Evolutionary conservation across 2,888 invertebrate genomes (phyloP), one percentile per base, ranked within the genome.

Genomic region (Drosophila peninsularis): DNA sequence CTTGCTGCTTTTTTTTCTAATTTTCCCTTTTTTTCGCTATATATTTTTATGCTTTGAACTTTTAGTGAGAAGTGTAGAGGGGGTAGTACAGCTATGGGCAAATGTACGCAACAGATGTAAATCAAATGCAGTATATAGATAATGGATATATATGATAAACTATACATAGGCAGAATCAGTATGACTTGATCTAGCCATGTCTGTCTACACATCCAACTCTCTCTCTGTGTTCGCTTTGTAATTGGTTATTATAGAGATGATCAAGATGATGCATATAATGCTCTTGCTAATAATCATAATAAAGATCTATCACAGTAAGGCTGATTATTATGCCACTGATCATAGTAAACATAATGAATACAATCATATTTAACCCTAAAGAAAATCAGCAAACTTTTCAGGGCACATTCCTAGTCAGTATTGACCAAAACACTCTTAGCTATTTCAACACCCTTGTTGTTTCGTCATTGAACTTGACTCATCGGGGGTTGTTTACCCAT

Each of bases 381-480:
- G 2, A 39, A 49, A 13, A 21, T 1, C 44, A 24, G 0, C 14
- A 3, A 14, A 14, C 14, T 24, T 21, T 27, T 19, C 10, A 45
- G 34, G 3, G 50, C 9, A 34, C n/a, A 17, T 13, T 5, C 10
- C 36, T 5, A 7, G 34, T 52, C 52, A 11, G 11, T 13, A 14
- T 37, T 6, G 27, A 11, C 3, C 24, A n/a, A 34, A 24, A 4
- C 1, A 3, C 17, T 37, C 11, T 52, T 37, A 7, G 1, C 50
- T 67, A n/a, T 57, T 55, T 61, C 13, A 36, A 34, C 34, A 61
- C 62, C 53, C 62, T 61, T 72, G 65, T 41, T 27, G 36, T 80
- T 88, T 80, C 88, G 86, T 88, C 90, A 86, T 86, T 86, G 86
- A 86, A 86, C 86, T 86, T 86, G 85, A 86, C 89, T 89, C 85